Evolutionary conservation across 2,113 vertebrate genomes (phyloP).

Genomic region (Piaya cayana): DNA sequence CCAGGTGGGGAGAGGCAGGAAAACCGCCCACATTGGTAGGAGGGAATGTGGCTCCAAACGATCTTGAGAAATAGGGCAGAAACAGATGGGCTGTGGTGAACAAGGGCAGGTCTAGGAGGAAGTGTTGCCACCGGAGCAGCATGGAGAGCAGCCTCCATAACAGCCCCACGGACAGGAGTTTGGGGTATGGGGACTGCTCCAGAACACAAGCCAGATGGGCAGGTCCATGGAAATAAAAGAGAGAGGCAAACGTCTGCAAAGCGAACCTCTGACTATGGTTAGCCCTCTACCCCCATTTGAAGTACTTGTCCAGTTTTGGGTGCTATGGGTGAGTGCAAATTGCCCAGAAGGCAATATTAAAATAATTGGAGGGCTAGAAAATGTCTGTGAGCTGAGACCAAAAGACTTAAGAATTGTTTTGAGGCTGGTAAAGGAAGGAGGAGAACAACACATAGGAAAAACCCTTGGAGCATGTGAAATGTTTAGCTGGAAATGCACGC

Average conservation of each 20-base stretch:
- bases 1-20: neutral
- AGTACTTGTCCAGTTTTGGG: neutral
- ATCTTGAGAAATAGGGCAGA: neutral
- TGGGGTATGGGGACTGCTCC: neutral
- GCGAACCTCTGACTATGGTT: neutral
- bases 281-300: neutral
- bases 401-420: neutral
- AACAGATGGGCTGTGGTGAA: neutral
- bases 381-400: neutral
- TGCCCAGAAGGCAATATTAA: neutral
- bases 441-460: neutral
- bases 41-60: neutral
- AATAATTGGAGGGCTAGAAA: neutral
- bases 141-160: neutral
- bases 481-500: neutral
- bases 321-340: accelerated
- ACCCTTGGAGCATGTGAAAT: neutral
- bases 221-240: neutral
- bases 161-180: neutral
- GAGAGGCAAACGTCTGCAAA: neutral
- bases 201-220: neutral
- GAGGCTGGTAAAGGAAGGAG: neutral
- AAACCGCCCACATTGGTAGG: accelerated
- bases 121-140: accelerated
- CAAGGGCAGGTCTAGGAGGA: neutral